Evolutionary conservation across 64 coral and sea anemone genomes (phyloP), one percentile per base, ranked within the genome.

Genomic region (Porites australiensis): DNA sequence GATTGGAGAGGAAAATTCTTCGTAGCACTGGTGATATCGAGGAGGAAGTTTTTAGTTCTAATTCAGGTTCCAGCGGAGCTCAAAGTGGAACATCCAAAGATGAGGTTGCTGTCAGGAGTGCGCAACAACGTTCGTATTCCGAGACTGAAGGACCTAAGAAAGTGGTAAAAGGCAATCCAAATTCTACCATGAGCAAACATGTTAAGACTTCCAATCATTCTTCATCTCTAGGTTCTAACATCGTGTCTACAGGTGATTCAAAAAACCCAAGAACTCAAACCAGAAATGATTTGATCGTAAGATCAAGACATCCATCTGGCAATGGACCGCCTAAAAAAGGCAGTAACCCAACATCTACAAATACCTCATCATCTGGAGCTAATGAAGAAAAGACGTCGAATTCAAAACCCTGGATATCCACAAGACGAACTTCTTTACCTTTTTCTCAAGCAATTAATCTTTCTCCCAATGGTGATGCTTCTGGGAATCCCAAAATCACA

Each of bases 1-100:
- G 47, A 84, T 84, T 84, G 46, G 81, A 84, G 19, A 84, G 81
- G 47, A 84, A 84, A 68, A 49, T 84, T 23, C 63, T 68, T 20
- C 81, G 81, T 10, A 51, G 63, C 8, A 84, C 45, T 8, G 81
- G 81, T 21, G 81, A 69, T 84, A 15, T 65, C 13, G 62, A 84
- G 46, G 64, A 66, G 8, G 62, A 84, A 2, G 44, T 48, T 3
- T 11, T 47, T 67, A 15, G 50, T 51, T 50, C 43, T 8, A 82
- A 15, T 50, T 82, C 79, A 8, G 18, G 22, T 49, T 50, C 59
- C 2, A 44, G 8, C 65, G 19, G 20, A 58, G n/a, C 3, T 57
- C 21, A 79, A 79, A 58, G 77, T n/a, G 52, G 27, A 13, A 59
- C 51, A 8, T 43, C 51, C 52, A 43, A 23, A 58, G 77, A 59